Base-by-base conservation (phyloP, 37 sponge, comb jelly and placozoan species). In the Aplysina aerophoba region DNA sequence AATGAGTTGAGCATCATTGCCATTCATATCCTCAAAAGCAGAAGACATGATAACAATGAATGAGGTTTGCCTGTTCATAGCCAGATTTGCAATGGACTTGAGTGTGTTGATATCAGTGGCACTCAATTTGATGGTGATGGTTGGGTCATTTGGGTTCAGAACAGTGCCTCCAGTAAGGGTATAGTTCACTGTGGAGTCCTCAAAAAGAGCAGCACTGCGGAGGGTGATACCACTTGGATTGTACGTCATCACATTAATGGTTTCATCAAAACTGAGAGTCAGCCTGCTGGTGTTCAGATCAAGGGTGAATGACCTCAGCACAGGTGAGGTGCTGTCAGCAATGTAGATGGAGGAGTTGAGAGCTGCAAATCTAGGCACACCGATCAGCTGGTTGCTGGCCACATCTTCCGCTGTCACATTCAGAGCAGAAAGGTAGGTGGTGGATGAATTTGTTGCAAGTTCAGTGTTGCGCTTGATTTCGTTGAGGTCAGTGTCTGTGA, bases 241-340 rank as follows among this genome's bases (percentile, higher is more conserved):
- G 66, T 89, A 92, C 1, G 85, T 83, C n/a, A 67, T 74, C 15
- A 88, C 40, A 20, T 85, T 73, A 31, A 95, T 90, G 12, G 95
- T 95, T 84, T 95, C 95, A 69, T 80, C 79, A 75, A 96, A 96
- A 15, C 79, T 84, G 12, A 96, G 90, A 15, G 39, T 84, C 37
- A 96, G 64, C 24, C 82, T 17, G n/a, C 97, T 92, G 20, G 73
- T 80, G 80, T 96, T 81, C 34, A 96, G 79, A 66, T 96, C 81
- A 19, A 96, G 72, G 12, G 15, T 79, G 75, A 83, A 96, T 21
- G 71, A 80, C 36, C 60, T 54, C 33, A 96, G 83, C 14, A 25
- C 34, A 27, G 97, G 94, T 24, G 80, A 31, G 59, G 91, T 90
- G 59, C 65, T 59, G 41, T 93, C 94, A 73, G 82, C 55, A 31